Conservation (phyloP, 2,888 invertebrate genomes). For the Dinocampus coccinellae region DNA sequence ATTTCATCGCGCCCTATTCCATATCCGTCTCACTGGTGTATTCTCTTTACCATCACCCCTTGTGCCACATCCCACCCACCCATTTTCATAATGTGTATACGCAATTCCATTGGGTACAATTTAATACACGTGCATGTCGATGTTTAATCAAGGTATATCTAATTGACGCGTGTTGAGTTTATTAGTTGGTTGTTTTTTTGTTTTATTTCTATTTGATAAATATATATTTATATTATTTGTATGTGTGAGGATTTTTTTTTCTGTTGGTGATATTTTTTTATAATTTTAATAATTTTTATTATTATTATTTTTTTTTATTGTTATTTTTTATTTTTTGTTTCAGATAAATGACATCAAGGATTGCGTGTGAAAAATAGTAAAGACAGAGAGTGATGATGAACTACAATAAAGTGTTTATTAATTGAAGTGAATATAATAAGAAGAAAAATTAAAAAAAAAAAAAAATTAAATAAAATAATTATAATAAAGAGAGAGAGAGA, state of each 20-base stretch:
- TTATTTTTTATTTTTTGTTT: neutral
- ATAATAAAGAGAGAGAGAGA: too few species aligned
- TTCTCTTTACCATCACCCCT: too few species aligned
- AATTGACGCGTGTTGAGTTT: neutral
- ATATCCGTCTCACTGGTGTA: neutral
- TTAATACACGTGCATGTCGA: slow-evolving; percentile 27
- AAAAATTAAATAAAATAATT: too few species aligned
- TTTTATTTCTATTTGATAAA: too few species aligned
- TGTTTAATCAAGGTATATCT: slow-evolving; percentile 31
- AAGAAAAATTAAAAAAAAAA: too few species aligned
- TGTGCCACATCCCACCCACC: slow-evolving; percentile 3
- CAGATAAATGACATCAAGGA: slow-evolving; percentile 21
- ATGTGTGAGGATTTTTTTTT: neutral
- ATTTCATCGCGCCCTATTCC: slow-evolving; percentile 35
- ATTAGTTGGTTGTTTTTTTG: neutral
- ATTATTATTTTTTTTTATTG: too few species aligned
- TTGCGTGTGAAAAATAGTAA: neutral
- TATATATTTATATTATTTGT: neutral
- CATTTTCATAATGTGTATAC: too few species aligned
- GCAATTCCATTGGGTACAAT: slow-evolving; percentile 25
- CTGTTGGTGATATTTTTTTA: neutral
- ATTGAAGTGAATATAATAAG: neutral
- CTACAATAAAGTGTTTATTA: neutral
- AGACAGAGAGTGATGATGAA: neutral
- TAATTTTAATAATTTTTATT: too few species aligned